These are phyloP conservation scores for Plectrocnemia conspersa DNA, from an alignment of 1,140 invertebrate genomes.

Conservation along the genomic window DNA sequence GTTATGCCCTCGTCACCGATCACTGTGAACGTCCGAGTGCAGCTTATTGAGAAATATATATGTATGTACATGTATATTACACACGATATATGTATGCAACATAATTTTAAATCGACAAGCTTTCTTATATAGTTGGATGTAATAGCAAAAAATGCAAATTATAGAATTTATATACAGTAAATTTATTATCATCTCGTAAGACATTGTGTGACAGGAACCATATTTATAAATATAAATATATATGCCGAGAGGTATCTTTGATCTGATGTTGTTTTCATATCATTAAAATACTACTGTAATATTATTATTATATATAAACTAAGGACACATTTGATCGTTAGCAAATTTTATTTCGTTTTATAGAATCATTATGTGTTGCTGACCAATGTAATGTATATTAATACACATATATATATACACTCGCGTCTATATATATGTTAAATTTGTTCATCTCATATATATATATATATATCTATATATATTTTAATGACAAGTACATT, in stretches of 20 bases:
- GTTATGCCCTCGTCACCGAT: constrained; percentile 20
- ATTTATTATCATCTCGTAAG: constrained; percentile 12
- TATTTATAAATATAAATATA: constrained; percentile 11
- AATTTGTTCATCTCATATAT: constrained; percentile 15
- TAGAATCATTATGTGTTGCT: constrained; percentile 17
- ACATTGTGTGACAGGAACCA: constrained; percentile 6
- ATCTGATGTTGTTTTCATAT: constrained; percentile 34
- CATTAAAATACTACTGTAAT: constrained; percentile 30
- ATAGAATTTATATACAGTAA: constrained; percentile 30
- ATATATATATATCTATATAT: constrained; percentile 6
- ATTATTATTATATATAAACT: constrained; percentile 19
- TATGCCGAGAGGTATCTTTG: constrained; percentile 13
- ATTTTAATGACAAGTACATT: constrained; percentile 22
- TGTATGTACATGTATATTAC: constrained; percentile 19
- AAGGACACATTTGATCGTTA: constrained; percentile 15
- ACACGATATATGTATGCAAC: constrained; percentile 24
- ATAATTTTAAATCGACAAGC: constrained; percentile 30
- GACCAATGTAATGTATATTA: constrained; percentile 13
- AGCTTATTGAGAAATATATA: constrained; percentile 16
- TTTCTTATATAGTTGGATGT: constrained; percentile 34
- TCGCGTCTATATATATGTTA: constrained; percentile 12
- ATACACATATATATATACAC: no score
- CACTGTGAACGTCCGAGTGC: constrained; percentile 22
- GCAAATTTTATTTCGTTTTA: constrained; percentile 10
- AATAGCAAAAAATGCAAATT: constrained; percentile 28